Evolutionary conservation across 2,797 vertebrate genomes (phyloP).

Genomic region (Vultur gryphus): DNA sequence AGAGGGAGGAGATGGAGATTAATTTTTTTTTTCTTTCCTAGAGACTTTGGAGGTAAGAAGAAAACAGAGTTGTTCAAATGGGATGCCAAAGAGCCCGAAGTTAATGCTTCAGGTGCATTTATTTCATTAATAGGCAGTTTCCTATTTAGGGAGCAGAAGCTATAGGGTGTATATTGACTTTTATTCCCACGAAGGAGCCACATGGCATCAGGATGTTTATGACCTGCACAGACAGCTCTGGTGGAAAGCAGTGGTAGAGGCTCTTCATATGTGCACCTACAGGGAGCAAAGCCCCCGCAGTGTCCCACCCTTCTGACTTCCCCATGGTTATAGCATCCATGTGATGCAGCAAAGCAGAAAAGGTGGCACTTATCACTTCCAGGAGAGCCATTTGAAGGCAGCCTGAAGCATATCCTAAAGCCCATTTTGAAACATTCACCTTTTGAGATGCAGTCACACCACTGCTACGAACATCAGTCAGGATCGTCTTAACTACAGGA

Average conservation of each 20-base stretch:
- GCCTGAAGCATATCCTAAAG: background rate
- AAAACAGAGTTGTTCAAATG: background rate
- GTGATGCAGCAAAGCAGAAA: background rate
- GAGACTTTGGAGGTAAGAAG: background rate
- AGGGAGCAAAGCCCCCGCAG: rapidly evolving
- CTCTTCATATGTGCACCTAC: background rate
- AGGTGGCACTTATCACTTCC: background rate
- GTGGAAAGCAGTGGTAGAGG: background rate
- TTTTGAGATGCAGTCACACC: background rate
- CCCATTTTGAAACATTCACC: background rate
- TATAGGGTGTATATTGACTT: background rate
- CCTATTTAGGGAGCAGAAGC: background rate
- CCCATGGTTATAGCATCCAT: rapidly evolving
- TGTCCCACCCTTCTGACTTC: background rate
- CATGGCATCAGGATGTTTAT: rapidly evolving
- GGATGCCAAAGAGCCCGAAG: background rate
- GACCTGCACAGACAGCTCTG: background rate
- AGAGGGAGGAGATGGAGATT: background rate
- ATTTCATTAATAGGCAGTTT: background rate
- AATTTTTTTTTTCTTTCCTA: background rate
- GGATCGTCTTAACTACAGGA: background rate
- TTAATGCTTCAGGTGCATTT: background rate
- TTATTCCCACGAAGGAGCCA: background rate
- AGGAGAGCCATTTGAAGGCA: background rate
- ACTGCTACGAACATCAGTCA: background rate